Percentiles rank a stretch among this genome's conserved stretches.
Evolutionary conservation across 2,888 invertebrate species (phyloP).

Genomic region (Steinernema scapterisci): DNA sequence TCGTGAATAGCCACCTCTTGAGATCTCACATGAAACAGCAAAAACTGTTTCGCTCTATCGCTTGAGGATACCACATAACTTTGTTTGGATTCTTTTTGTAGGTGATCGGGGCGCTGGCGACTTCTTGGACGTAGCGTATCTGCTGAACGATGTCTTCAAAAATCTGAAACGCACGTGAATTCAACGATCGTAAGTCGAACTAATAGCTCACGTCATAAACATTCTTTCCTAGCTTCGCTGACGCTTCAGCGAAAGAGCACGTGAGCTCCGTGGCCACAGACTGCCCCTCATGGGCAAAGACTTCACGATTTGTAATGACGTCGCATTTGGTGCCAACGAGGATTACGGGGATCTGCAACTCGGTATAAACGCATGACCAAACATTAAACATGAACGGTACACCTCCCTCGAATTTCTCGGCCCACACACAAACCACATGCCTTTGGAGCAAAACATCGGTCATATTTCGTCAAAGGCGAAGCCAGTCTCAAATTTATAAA

Average conservation of each 20-base stretch:
- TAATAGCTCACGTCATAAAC: not conserved
- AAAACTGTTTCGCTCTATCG: constrained; percentile 2
- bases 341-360: constrained; percentile 14
- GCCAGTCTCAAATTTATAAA: too few relatives aligned
- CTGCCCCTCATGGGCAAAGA: constrained; percentile 15
- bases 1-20: not conserved
- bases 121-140: constrained; percentile 21
- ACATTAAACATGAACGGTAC: too few relatives aligned
- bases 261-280: constrained; percentile 20
- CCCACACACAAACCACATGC: too few relatives aligned
- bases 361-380: too few relatives aligned
- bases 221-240: constrained; percentile 16
- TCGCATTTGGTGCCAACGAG: constrained; percentile 22
- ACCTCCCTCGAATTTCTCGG: too few relatives aligned
- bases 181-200: too few relatives aligned
- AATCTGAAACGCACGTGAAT: too few relatives aligned
- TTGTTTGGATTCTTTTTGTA: constrained; percentile 28
- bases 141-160: constrained; percentile 26
- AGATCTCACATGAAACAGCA: constrained; percentile 31
- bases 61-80: constrained; percentile 18
- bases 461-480: too few relatives aligned
- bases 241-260: constrained; percentile 15
- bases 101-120: constrained; percentile 9
- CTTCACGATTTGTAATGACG: constrained; percentile 8
- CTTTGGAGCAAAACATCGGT: too few relatives aligned